Conservation (phyloP, 30 jellyfish, hydroid and myxozoan species). For the Aurelia sp. region DNA sequence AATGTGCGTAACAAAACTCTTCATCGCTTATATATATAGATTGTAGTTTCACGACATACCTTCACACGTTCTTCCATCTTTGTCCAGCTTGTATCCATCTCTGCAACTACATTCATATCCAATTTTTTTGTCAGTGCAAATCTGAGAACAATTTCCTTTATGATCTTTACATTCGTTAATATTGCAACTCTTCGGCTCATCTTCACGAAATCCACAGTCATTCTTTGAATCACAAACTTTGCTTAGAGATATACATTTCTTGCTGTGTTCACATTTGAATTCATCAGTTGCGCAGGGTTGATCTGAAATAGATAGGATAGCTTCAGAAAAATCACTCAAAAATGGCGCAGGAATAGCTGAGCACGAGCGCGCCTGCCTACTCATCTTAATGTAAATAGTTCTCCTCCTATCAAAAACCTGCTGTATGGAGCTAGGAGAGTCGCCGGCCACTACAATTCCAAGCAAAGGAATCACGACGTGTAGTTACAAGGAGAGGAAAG, state of each 20-base stretch:
- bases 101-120: constrained; percentile 82
- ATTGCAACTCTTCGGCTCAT: constrained; percentile 77
- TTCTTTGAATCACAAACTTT: constrained; percentile 67
- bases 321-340: no score
- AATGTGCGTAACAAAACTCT: no score
- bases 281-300: constrained; percentile 18
- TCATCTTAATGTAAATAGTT: no score
- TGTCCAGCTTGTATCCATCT: constrained; percentile 64
- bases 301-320: neutral
- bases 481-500: no score
- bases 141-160: constrained; percentile 81
- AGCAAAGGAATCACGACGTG: no score
- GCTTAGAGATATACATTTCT: constrained; percentile 60
- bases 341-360: no score
- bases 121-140: constrained; percentile 61
- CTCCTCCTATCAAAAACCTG: no score
- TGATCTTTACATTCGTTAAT: constrained; percentile 71
- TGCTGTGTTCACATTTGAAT: constrained; percentile 69
- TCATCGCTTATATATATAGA: no score
- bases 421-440: no score
- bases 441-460: no score
- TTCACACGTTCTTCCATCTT: constrained; percentile 73
- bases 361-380: no score
- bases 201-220: constrained; percentile 72
- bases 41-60: constrained; percentile 10